Evolutionary conservation across 2,797 vertebrate genomes (phyloP).

Genomic region (Sebastes nivosus): DNA sequence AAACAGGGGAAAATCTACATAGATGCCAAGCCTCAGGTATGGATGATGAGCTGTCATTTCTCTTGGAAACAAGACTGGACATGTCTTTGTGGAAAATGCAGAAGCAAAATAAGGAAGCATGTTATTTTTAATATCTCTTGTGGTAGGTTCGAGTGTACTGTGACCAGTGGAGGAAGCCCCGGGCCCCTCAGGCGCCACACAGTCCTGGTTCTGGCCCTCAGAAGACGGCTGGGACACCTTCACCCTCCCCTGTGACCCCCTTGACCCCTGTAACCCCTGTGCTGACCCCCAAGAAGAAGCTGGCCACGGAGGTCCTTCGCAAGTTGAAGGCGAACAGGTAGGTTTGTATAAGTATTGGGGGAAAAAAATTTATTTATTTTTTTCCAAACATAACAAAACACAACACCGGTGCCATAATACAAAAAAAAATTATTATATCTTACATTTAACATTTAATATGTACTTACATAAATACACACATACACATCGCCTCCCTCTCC

Average conservation of each 20-base stretch:
- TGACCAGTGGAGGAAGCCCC: constrained; percentile 74
- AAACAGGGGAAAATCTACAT: constrained; percentile 67
- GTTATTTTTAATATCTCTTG: neutral
- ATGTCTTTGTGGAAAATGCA: neutral
- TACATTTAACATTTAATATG: too few species aligned
- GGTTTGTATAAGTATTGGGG: neutral
- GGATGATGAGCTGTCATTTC: neutral
- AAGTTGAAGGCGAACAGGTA: constrained; percentile 76
- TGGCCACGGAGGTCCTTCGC: constrained; percentile 63
- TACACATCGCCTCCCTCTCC: too few species aligned
- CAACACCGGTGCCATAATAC: too few species aligned
- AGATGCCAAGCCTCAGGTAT: constrained; percentile 69
- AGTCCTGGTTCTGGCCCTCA: neutral
- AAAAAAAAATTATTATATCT: too few species aligned
- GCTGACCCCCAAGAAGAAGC: constrained; percentile 68
- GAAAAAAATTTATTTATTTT: too few species aligned
- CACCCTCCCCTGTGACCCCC: neutral
- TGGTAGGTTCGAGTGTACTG: constrained; percentile 72
- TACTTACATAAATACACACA: too few species aligned
- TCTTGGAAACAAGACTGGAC: neutral
- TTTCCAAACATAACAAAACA: too few species aligned
- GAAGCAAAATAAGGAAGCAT: neutral
- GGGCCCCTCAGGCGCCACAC: constrained; percentile 7
- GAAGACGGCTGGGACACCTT: neutral
- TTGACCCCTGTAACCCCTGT: constrained; percentile 12